Base-by-base conservation (phyloP, 2,797 vertebrate genomes). In the Megalops cyprinoides region DNA sequence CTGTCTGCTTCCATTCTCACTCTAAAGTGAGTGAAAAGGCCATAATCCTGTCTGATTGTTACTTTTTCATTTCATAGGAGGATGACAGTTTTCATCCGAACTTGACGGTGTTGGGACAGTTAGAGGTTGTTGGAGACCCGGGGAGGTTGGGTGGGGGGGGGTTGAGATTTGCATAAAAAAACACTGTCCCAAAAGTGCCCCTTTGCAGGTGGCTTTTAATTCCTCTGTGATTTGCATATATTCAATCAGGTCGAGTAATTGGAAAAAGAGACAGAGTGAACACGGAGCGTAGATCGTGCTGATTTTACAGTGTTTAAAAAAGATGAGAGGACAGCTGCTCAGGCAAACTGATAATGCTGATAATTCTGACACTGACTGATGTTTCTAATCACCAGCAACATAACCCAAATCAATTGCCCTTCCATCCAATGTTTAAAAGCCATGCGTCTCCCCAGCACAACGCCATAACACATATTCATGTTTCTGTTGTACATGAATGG, bases 351-450 rank as follows among this genome's bases (percentile, higher is more conserved):
- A 94, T 93, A 90, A 92, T 91, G 92, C 90, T 89, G 93, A 94
- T 94, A 92, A 94, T 92, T 89, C 91, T 93, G 94, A 95, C 93
- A 94, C 88, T 95, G 94, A 95, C 90, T 94, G 94, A 95, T 95
- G 92, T 91, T 85, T 94, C 91, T 93, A 94, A 95, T 95, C 94
- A 94, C 90, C 84, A 86, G 89, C 92, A 92, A 88, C 91, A 94
- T 94, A 93, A 90, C 86, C 87, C 90, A 90, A 92, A 94, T 94
- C 92, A 94, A 94, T 94, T 90, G 92, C 91, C 91, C 89, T 87
- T 86, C 87, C 86, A 80, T 49, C 81, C 56, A 34, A 60, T 56
- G 48, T 71, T 55, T 69, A 5, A 44, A 34, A 28, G 55, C 5
- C 14, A 6, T 14, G 37, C 53, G 4, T 51, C 23, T 28, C 1